phyloP scores from a whole-genome alignment of 2,113 vertebrate genomes.

The Mystacornis crossleyi region DNA sequence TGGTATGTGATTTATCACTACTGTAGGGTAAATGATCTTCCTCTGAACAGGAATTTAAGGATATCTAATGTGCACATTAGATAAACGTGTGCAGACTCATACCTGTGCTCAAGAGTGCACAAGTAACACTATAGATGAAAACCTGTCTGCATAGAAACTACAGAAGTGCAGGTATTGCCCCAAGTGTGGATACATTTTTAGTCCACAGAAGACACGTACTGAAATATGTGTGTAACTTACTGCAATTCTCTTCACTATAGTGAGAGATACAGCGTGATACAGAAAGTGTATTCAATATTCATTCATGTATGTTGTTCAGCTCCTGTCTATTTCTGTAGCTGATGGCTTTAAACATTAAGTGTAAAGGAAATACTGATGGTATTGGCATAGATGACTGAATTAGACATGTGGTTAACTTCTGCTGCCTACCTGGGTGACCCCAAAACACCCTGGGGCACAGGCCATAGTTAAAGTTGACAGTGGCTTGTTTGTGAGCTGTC shows the following conservation, averaged over 20 bases:
- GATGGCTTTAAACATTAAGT: not conserved
- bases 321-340: not conserved
- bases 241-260: not conserved
- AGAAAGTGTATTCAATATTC: not conserved
- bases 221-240: not conserved
- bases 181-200: not conserved
- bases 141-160: not conserved
- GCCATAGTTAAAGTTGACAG: not conserved
- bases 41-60: not conserved
- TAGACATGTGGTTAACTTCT: not conserved
- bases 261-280: not conserved
- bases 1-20: not conserved
- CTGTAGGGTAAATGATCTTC: not conserved
- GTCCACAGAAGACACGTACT: not conserved
- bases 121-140: not conserved
- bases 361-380: not conserved
- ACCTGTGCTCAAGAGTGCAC: accelerated
- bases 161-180: not conserved
- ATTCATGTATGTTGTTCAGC: not conserved
- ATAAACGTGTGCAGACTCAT: not conserved
- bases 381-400: not conserved
- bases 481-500: not conserved
- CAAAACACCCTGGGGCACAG: not conserved
- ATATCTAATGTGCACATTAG: not conserved
- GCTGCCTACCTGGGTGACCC: not conserved